Conservation (phyloP, 2,888 invertebrate genomes). For the Seira sanloemensis region DNA sequence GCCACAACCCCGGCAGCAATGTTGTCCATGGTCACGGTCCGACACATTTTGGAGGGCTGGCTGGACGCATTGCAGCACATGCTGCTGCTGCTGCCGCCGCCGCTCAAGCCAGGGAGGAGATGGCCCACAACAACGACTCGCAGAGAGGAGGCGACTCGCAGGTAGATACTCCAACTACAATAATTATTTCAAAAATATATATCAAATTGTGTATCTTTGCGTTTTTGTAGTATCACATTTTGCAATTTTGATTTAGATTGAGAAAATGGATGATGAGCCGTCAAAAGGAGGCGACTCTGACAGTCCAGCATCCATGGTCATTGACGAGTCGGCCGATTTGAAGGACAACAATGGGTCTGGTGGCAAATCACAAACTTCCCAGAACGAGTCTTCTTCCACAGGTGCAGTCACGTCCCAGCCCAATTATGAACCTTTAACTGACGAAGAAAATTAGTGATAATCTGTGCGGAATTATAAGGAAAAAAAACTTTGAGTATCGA, state of each 20-base stretch:
- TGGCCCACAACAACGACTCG: constrained; percentile 24
- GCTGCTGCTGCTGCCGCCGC: constrained; percentile 20
- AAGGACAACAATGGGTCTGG: constrained; percentile 50
- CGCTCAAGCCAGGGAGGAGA: constrained; percentile 28
- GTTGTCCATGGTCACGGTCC: constrained; percentile 58
- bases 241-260: constrained; percentile 45
- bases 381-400: constrained; percentile 42
- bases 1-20: constrained; percentile 31
- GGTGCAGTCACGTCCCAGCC: constrained; percentile 61
- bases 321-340: constrained; percentile 67
- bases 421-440: constrained; percentile 70
- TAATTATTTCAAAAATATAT: too few species aligned
- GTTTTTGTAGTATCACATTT: too few species aligned
- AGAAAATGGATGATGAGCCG: constrained; percentile 68
- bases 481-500: neutral
- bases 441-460: constrained; percentile 64
- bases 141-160: constrained; percentile 50
- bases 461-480: neutral
- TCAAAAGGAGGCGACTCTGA: constrained; percentile 69
- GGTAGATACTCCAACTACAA: too few species aligned
- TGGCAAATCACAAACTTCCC: constrained; percentile 31
- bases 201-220: too few species aligned
- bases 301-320: constrained; percentile 70
- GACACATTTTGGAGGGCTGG: constrained; percentile 42
- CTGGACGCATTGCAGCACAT: constrained; percentile 37